Evolutionary conservation across 37 sponge, comb jelly and placozoan species (phyloP), one percentile per base, ranked within the genome.

Genomic region (Halisarca cf. caerulea): DNA sequence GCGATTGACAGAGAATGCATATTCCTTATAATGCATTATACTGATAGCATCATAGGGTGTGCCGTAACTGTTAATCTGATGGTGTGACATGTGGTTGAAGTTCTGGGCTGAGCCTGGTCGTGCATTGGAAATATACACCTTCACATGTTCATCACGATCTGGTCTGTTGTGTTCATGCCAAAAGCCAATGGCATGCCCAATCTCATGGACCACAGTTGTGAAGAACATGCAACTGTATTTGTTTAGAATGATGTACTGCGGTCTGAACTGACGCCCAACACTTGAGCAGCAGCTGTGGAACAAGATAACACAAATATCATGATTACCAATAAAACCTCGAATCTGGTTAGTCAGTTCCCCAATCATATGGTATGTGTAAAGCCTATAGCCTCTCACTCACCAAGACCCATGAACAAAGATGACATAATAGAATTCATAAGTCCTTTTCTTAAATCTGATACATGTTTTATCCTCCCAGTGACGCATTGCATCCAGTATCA

Each of bases 381-480:
- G 11, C 17, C 17, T 55, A 55, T 55, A 55, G 11, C 11, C 11
- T 20, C 42, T 78, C 54, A 79, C 83, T 75, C n/a, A 91, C 91
- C 89, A 81, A 60, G 82, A 41, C 39, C 94, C 91, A 39, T 38
- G 68, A 66, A 83, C 86, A 58, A 86, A 72, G 32, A 80, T 74
- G 69, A 88, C 25, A 58, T 88, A 90, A 28, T 18, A 9, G 0
- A 7, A 8, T 42, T 87, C 77, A 28, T 3, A 85, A 23, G 85
- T 70, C 21, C 84, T 53, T 15, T 23, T 38, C 55, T 55, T 30
- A 71, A 94, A 94, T 15, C 94, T 55, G 25, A 94, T 83, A 82
- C 94, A 94, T 2, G 94, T 94, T 44, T 86, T 80, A 34, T 82
- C 81, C 68, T 94, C 94, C 86, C 86, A 91, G 54, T 94, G 89